These are phyloP conservation scores for Morelia viridis DNA, from an alignment of 2,797 vertebrate species.

Conservation along the genomic window DNA sequence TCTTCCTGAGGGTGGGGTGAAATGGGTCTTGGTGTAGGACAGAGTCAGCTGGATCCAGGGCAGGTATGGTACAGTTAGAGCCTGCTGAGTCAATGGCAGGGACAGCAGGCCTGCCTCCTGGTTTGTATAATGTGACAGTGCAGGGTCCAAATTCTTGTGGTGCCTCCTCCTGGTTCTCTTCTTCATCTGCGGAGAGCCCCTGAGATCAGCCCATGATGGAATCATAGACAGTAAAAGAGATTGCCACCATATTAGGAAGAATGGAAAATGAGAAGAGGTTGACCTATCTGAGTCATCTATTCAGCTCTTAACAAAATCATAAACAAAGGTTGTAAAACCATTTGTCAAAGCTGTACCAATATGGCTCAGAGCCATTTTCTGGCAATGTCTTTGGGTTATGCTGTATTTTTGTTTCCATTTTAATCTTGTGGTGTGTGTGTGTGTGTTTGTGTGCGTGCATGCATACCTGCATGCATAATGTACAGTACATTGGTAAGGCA, in stretches of 20 bases:
- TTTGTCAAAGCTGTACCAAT: not conserved
- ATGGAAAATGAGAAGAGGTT: not conserved
- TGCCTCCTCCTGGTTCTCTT: not conserved
- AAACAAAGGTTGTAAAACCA: not conserved
- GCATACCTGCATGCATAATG: not conserved
- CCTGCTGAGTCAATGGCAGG: too few relatives aligned
- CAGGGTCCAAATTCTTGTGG: not conserved
- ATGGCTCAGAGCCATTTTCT: not conserved
- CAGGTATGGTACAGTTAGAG: not conserved
- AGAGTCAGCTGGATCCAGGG: not conserved
- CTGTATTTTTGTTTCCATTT: not conserved
- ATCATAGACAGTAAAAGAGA: not conserved
- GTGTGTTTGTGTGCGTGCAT: not conserved
- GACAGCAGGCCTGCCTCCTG: not conserved
- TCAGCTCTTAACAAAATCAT: not conserved
- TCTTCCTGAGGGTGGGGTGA: not conserved
- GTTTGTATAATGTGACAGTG: not conserved
- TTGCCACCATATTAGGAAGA: not conserved
- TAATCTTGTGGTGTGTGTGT: not conserved
- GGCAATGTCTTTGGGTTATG: not conserved
- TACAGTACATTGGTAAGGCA: not conserved
- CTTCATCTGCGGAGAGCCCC: not conserved
- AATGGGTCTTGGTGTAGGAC: not conserved
- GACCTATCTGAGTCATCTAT: not conserved
- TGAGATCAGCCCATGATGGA: not conserved